phyloP scores from a whole-genome alignment of 2,797 vertebrate genomes.

The Calcarius lapponicus region DNA sequence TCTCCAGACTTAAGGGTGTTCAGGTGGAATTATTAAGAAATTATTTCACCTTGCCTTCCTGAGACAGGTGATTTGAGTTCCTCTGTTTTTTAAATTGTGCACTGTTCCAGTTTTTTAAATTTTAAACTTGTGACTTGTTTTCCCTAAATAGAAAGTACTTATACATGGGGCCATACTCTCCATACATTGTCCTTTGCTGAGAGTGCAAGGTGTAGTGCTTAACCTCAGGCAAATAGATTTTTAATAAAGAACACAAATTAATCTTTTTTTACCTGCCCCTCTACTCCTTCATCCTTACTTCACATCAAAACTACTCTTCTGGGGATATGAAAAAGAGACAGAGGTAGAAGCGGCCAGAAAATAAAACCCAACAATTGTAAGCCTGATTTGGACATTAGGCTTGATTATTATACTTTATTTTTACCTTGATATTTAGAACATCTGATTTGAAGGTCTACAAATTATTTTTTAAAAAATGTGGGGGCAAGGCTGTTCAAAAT shows the following conservation, averaged over 20 bases:
- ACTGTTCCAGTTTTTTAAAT: background rate
- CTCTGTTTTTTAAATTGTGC: background rate
- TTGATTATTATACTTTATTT: background rate
- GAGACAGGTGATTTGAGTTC: background rate
- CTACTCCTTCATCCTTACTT: background rate
- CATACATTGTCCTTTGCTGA: background rate
- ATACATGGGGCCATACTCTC: background rate
- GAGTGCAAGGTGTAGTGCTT: accelerated
- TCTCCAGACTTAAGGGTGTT: background rate
- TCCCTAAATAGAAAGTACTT: background rate
- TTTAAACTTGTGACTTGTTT: background rate
- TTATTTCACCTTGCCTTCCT: background rate
- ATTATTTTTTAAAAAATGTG: accelerated
- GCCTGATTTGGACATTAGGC: background rate
- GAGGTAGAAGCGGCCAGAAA: background rate
- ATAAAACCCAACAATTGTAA: background rate
- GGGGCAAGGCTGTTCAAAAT: background rate
- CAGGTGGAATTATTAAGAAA: background rate
- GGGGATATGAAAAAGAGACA: background rate
- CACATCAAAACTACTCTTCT: background rate
- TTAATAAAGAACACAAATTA: background rate
- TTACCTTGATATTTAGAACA: background rate
- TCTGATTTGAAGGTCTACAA: background rate
- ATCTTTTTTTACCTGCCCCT: background rate
- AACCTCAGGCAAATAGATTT: background rate